Evolutionary conservation across 1,140 invertebrate species (phyloP), one percentile per base, ranked within the genome.

Genomic region (Aleiodes sp.): DNA sequence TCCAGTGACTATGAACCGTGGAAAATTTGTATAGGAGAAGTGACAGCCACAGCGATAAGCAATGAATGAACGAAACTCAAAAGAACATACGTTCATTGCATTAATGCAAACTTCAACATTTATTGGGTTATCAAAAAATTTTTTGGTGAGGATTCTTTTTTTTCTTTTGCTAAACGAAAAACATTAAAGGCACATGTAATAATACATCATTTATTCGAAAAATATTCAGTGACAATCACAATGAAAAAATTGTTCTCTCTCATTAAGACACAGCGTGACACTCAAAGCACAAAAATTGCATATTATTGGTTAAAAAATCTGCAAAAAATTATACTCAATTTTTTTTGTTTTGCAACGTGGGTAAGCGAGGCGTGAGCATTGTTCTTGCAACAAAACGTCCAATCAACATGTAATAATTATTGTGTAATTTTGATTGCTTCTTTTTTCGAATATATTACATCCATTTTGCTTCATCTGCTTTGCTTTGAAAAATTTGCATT

Each of bases 31-130:
- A n/a, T 16, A 43, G 19, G 4, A 16, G 39, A 16, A 43, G 19
- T 14, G n/a, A n/a, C 39, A 60, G 65, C 65, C 46, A 65, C 65
- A 66, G 65, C 65, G 52, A 59, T 43, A 66, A 62, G 70, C 70
- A 52, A 16, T 56, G 43, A 28, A n/a, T 41, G 37, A 31, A 61
- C 31, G 10, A 65, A 67, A 26, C 10, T 8, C 7, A 64, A 59
- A 60, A 41, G 41, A 60, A 67, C 37, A n/a, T n/a, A n/a, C n/a
- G n/a, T 66, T 66, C 66, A 66, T 66, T 70, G 41, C 39, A 65
- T 52, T n/a, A 24, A 43, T 43, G 19, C 26, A 66, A 62, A 70
- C 68, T 65, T 65, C 39, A 60, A 70, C 10, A 70, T 70, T 70
- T 66, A 70, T 70, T 70, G 46, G 39, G 61, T 68, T 43, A 68